A percentile compares a stretch with the other conserved stretches of the same genome.
These are phyloP conservation scores for Leucoraja ocellata DNA, from an alignment of 2,797 vertebrate genomes.

Conservation along the genomic window DNA sequence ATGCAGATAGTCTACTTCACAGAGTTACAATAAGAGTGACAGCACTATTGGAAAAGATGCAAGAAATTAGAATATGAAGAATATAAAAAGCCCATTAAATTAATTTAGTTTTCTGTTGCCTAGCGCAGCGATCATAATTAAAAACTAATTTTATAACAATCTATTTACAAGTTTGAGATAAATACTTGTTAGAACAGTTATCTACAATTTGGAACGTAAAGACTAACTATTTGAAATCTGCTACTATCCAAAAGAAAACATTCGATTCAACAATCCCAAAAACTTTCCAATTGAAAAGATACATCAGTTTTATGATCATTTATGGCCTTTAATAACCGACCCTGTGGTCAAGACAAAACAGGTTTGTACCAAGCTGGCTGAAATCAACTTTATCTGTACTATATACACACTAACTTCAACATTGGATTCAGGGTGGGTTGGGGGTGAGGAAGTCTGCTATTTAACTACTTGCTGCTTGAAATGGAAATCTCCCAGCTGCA, in stretches of 20 bases:
- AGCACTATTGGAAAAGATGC: not conserved
- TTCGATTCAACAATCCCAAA: not conserved
- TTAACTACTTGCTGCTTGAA: not conserved
- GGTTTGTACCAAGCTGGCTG: not conserved
- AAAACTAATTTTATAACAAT: not conserved
- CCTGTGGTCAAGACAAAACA: not conserved
- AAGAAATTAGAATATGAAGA: not conserved
- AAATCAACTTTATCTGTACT: too few relatives aligned
- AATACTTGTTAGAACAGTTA: not conserved
- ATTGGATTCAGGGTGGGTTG: too few relatives aligned
- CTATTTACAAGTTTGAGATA: not conserved
- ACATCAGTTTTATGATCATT: not conserved
- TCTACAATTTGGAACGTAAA: not conserved
- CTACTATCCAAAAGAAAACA: too few relatives aligned
- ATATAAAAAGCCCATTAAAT: not conserved
- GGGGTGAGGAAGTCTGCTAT: not conserved
- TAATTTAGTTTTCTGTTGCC: not conserved
- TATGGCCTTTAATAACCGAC: not conserved
- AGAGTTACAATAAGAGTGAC: not conserved
- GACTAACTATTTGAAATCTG: not conserved
- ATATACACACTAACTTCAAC: not conserved
- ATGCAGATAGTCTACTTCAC: not conserved
- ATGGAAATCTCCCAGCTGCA: not conserved
- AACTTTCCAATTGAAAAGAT: not conserved
- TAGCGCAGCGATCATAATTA: not conserved